These are phyloP conservation scores for Drosophila kepulauana DNA, from an alignment of 1,140 invertebrate genomes.

Conservation along the genomic window DNA sequence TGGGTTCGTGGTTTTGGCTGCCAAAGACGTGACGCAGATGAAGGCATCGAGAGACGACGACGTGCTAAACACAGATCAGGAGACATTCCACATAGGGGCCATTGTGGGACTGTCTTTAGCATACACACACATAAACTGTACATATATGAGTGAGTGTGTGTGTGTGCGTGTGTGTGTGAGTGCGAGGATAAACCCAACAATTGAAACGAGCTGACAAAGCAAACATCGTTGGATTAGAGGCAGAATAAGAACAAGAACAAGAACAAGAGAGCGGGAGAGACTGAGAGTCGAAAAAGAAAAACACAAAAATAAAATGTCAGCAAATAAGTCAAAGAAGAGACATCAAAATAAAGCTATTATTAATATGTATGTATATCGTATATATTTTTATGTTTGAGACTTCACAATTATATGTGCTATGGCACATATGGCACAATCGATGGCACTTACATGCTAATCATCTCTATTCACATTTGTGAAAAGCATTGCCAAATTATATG, in stretches of 20 bases:
- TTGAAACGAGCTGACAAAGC: constrained; percentile 39
- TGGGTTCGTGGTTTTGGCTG: background rate
- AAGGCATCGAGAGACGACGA: constrained; percentile 37
- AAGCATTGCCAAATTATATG: too few species aligned
- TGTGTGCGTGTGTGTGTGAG: background rate
- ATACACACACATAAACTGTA: too few species aligned
- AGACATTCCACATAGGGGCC: too few species aligned
- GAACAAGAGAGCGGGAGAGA: background rate
- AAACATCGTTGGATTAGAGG: constrained; percentile 20
- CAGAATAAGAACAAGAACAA: background rate
- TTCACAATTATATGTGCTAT: background rate
- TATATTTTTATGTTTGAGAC: background rate
- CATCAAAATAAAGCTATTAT: constrained; percentile 6
- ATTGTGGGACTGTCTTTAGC: too few species aligned
- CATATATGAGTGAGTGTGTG: background rate
- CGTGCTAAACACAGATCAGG: constrained; percentile 31
- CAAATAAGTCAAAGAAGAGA: constrained; percentile 30
- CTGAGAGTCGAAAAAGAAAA: background rate
- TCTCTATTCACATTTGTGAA: too few species aligned
- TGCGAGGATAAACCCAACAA: constrained; percentile 24
- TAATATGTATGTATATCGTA: background rate
- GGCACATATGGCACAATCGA: background rate
- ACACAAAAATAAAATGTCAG: constrained; percentile 15
- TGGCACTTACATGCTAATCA: background rate
- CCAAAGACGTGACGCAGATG: constrained; percentile 51